Evolutionary conservation across 2,797 vertebrate species (phyloP), one percentile per base, ranked within the genome.

Genomic region (Scleropages formosus): DNA sequence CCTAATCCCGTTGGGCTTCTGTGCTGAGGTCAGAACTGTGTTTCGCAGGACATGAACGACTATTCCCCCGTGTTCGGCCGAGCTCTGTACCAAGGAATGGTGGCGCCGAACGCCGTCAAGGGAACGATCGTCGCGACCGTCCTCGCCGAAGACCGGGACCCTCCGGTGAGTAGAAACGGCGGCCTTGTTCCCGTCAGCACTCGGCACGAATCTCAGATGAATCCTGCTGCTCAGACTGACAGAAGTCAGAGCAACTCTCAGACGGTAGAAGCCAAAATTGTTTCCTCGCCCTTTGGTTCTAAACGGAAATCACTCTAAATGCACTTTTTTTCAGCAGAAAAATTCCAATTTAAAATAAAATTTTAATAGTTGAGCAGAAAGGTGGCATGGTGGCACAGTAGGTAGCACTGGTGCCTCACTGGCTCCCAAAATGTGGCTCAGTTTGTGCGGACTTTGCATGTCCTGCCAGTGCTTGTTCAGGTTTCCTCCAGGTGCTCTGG

Each of bases 1-100:
- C 70, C 4, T 79, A 72, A 80, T 81, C 72, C 12, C 13, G 39
- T 71, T 83, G 74, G 68, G 3, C 44, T 75, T 72, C 70, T 72
- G 56, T 66, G 69, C 76, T 82, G 10, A 72, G 60, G 27, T 70
- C n/a, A 16, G 63, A 75, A 72, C 69, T 39, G 46, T 65, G 60
- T 72, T 68, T 26, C 65, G 3, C 90, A 99, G 97, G 97, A 99
- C 87, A 98, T 98, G 96, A 99, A 99, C 58, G 97, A 99, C 91
- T 98, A 95, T 83, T 85, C 95, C 0, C 97, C 97, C 0, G 89
- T 92, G 60, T 99, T 99, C 88, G 94, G 87, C 82, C 93, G 94
- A 83, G 78, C 89, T 18, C 62, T 94, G 80, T 98, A 98, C 89
- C 93, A 90, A 82, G 97, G 97, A 24, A 93, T 98, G 91, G 97